Percentiles rank a stretch among this genome's conserved stretches.
phyloP scores from a whole-genome alignment of 2,888 invertebrate species.

The Lasioglossum oenotherae region DNA sequence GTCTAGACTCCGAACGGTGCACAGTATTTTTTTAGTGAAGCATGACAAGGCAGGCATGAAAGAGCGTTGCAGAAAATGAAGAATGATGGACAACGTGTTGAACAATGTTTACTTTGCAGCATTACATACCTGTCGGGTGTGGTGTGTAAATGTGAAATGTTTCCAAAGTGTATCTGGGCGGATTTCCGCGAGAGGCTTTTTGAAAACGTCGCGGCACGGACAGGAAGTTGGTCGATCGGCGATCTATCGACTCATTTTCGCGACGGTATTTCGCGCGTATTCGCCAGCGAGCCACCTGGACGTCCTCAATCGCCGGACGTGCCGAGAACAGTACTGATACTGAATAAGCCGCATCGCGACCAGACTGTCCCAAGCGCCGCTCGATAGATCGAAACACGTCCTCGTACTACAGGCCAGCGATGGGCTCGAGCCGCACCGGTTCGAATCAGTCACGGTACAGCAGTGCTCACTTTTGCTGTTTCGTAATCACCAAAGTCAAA shows the following conservation, averaged over 20 bases:
- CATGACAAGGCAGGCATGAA: neutral
- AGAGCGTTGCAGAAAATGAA: neutral
- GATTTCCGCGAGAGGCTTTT: slow-evolving; percentile 13
- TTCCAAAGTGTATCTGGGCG: neutral
- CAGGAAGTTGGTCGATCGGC: slow-evolving; percentile 26
- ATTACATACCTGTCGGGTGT: slow-evolving; percentile 43
- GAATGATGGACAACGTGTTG: neutral
- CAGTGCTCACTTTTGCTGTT: neutral
- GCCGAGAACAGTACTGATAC: slow-evolving; percentile 65
- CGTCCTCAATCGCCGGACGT: slow-evolving; percentile 54
- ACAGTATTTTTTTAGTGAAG: neutral
- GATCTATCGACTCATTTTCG: slow-evolving; percentile 59
- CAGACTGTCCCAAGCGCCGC: slow-evolving; percentile 55
- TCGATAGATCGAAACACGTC: slow-evolving; percentile 61
- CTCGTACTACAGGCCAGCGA: slow-evolving; percentile 42
- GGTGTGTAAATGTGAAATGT: neutral
- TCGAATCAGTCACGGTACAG: neutral
- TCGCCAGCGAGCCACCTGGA: slow-evolving; percentile 35
- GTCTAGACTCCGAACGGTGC: neutral
- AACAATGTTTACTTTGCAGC: neutral
- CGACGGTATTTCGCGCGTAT: slow-evolving; percentile 35
- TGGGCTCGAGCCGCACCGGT: slow-evolving; percentile 34
- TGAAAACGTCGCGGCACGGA: slow-evolving; percentile 38
- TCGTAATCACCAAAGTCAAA: too few relatives aligned
- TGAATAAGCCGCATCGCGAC: slow-evolving; percentile 52